phyloP scores from a whole-genome alignment of 2,113 vertebrate genomes.

The Cebidichthys violaceus region DNA sequence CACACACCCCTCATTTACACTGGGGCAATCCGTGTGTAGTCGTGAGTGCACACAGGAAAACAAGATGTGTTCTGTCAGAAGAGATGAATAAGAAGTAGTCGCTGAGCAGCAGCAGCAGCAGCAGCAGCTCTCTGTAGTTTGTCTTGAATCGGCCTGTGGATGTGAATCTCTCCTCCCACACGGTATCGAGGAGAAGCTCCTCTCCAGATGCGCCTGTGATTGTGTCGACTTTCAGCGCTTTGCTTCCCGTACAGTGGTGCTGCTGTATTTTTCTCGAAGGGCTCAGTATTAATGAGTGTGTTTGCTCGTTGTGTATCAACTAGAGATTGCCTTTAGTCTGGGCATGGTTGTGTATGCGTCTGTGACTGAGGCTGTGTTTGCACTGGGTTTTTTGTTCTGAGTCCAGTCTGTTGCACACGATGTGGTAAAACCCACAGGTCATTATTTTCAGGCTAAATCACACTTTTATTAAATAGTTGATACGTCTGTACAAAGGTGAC shows the following conservation, averaged over 20 bases:
- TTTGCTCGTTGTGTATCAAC: not conserved
- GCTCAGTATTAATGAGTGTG: not conserved
- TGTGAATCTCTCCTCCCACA: conserved; percentile 19
- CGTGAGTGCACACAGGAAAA: not conserved
- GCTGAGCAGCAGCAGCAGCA: conserved; percentile 28
- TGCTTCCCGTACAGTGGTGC: not conserved
- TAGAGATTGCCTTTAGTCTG: not conserved
- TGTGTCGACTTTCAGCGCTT: not conserved
- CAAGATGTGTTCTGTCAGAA: not conserved
- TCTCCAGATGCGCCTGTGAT: not conserved
- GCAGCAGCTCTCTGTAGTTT: not conserved
- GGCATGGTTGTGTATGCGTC: not conserved
- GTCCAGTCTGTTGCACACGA: not conserved
- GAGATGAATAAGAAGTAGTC: not conserved
- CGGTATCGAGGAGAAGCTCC: not conserved
- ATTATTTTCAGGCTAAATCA: not conserved
- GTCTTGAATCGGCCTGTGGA: not conserved
- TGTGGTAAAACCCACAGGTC: not conserved
- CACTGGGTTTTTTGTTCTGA: not conserved
- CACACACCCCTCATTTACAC: not conserved
- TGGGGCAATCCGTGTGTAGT: not conserved
- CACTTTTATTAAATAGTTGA: not conserved
- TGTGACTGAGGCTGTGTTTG: conserved; percentile 1
- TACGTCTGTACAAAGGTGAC: not conserved
- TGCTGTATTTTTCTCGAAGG: not conserved